Conservation (phyloP, 2,888 invertebrate species). For the Calameuta pallipes region DNA sequence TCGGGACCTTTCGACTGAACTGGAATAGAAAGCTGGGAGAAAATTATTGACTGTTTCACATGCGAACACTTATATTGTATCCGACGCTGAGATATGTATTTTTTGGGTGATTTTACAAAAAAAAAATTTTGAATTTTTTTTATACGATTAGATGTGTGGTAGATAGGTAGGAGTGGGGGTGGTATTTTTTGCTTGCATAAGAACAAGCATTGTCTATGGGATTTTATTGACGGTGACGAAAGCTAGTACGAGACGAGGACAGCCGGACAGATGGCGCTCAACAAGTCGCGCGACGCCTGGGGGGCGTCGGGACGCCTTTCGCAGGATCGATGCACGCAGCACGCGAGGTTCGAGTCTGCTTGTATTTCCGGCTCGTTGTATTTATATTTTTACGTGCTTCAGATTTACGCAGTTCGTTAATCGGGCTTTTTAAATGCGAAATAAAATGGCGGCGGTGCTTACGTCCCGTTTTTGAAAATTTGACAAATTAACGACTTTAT, state of each 20-base stretch:
- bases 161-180: too few species aligned
- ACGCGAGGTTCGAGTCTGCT: neutral
- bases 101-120: neutral
- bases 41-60: neutral
- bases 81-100: too few species aligned
- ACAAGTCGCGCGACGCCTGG: slow-evolving; percentile 38
- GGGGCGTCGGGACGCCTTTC: neutral
- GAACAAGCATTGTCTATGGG: neutral
- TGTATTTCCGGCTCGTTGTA: neutral
- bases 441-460: too few species aligned
- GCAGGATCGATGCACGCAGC: slow-evolving; percentile 1
- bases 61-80: neutral
- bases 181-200: neutral
- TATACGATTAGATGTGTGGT: too few species aligned
- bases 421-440: neutral
- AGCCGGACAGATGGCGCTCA: slow-evolving; percentile 48
- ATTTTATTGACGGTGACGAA: neutral
- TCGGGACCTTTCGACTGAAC: neutral
- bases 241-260: slow-evolving; percentile 32
- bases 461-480: neutral
- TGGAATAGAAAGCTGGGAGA: neutral
- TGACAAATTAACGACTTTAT: neutral
- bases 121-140: too few species aligned
- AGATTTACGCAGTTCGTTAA: neutral
- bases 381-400: neutral